Evolutionary conservation across 2,888 invertebrate genomes (phyloP).

Genomic region (Cantharis nigra): DNA sequence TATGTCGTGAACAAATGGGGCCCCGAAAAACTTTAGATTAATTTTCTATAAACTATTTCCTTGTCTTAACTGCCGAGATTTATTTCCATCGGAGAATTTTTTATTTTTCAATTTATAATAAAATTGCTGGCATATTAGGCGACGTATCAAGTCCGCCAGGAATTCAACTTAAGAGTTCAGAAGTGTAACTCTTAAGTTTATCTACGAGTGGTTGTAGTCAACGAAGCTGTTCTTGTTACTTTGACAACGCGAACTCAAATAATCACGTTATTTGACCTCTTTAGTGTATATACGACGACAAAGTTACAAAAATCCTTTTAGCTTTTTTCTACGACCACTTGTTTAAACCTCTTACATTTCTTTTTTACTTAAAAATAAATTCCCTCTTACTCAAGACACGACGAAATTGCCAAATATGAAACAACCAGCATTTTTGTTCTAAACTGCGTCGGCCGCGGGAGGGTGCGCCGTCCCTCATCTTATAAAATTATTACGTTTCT

Average conservation of each 20-base stretch:
- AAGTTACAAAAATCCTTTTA: slow-evolving; percentile 35
- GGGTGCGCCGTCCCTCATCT: not conserved
- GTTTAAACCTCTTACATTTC: not conserved
- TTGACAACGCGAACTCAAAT: slow-evolving; percentile 30
- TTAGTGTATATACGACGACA: slow-evolving; percentile 34
- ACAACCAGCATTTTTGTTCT: not conserved
- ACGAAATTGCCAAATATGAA: not conserved
- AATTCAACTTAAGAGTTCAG: slow-evolving; percentile 15
- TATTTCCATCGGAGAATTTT: slow-evolving; percentile 6
- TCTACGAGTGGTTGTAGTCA: slow-evolving; percentile 9
- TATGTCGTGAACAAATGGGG: slow-evolving; percentile 30
- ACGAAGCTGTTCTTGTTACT: slow-evolving; percentile 18
- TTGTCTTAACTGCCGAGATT: slow-evolving; percentile 15
- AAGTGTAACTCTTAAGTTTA: slow-evolving; percentile 20
- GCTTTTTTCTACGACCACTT: not conserved
- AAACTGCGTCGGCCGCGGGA: not conserved
- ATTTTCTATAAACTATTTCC: slow-evolving; percentile 29
- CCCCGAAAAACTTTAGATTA: slow-evolving; percentile 29
- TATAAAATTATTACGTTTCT: not conserved
- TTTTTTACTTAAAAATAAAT: not conserved
- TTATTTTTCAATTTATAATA: not conserved
- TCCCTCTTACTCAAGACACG: not conserved
- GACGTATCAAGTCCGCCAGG: slow-evolving; percentile 4
- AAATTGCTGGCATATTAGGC: slow-evolving; percentile 5
- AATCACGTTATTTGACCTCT: slow-evolving; percentile 38